Conservation (phyloP, 2,797 vertebrate genomes). For the Lacerta bilineata region DNA sequence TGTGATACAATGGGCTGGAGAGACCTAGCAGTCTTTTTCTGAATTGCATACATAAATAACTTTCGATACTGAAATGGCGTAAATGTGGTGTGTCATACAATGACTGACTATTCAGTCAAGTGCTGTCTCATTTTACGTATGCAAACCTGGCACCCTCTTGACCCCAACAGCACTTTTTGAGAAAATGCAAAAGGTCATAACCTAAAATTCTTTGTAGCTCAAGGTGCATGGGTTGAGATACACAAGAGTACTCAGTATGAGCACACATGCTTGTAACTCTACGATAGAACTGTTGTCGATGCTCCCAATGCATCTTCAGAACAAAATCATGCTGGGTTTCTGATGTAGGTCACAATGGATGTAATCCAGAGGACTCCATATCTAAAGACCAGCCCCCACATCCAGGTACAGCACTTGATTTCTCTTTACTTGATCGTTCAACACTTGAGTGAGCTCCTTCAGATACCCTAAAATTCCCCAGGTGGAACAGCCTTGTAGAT, state of each 20-base stretch:
- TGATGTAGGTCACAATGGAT: neutral
- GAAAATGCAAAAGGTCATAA: conserved; percentile 26
- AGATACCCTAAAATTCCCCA: neutral
- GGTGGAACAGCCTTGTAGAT: too few species aligned
- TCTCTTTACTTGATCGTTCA: neutral
- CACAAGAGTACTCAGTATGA: neutral
- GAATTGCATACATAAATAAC: conserved; percentile 37
- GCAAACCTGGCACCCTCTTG: conserved; percentile 39
- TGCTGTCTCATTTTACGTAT: conserved; percentile 44
- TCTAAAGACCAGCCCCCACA: neutral
- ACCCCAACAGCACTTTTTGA: conserved; percentile 52
- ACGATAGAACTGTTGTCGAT: neutral
- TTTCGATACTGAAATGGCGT: conserved; percentile 39
- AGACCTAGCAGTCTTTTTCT: conserved; percentile 42
- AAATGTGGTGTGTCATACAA: conserved; percentile 34
- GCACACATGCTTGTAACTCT: neutral
- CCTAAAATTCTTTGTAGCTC: neutral
- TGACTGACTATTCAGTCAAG: conserved; percentile 38
- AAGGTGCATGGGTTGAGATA: neutral
- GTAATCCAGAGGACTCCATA: neutral
- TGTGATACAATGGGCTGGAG: conserved; percentile 50
- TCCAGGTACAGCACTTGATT: neutral
- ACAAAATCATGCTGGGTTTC: neutral
- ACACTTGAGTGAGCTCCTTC: neutral
- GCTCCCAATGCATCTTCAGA: neutral